These are phyloP conservation scores for Pseudomyrmex flavicornis DNA, from an alignment of 1,140 invertebrate species.

Conservation along the genomic window DNA sequence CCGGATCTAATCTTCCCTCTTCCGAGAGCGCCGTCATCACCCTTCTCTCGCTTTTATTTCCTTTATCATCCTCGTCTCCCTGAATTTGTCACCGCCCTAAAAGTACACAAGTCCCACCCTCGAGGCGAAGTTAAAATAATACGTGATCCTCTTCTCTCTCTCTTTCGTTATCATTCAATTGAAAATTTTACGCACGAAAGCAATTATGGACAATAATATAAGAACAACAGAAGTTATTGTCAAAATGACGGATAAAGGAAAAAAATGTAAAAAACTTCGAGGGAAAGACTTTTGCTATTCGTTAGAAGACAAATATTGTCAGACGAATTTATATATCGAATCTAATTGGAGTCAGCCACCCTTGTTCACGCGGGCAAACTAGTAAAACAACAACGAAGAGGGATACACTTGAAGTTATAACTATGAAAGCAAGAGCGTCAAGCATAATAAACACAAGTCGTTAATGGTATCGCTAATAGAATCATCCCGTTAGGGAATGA, in stretches of 20 bases:
- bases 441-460: slow-evolving; percentile 81
- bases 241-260: no score
- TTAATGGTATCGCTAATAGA: slow-evolving; percentile 83
- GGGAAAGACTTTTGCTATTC: slow-evolving; percentile 20
- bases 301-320: slow-evolving; percentile 61
- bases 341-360: slow-evolving; percentile 78
- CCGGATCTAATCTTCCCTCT: slow-evolving; percentile 64
- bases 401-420: slow-evolving; percentile 76
- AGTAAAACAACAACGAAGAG: slow-evolving; percentile 27
- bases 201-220: neutral
- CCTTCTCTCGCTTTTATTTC: slow-evolving; percentile 49
- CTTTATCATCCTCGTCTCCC: slow-evolving; percentile 33
- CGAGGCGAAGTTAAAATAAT: slow-evolving; percentile 25
- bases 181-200: neutral
- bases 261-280: no score
- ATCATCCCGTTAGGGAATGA: slow-evolving; percentile 74
- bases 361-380: slow-evolving; percentile 62
- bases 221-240: no score
- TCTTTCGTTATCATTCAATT: neutral
- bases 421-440: slow-evolving; percentile 78
- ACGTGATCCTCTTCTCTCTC: neutral
- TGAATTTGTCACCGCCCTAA: slow-evolving; percentile 70
- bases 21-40: slow-evolving; percentile 67
- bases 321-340: slow-evolving; percentile 76
- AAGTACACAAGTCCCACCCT: slow-evolving; percentile 39